These are phyloP conservation scores for Philereme transversata DNA, from an alignment of 2,888 invertebrate species.

Conservation along the genomic window DNA sequence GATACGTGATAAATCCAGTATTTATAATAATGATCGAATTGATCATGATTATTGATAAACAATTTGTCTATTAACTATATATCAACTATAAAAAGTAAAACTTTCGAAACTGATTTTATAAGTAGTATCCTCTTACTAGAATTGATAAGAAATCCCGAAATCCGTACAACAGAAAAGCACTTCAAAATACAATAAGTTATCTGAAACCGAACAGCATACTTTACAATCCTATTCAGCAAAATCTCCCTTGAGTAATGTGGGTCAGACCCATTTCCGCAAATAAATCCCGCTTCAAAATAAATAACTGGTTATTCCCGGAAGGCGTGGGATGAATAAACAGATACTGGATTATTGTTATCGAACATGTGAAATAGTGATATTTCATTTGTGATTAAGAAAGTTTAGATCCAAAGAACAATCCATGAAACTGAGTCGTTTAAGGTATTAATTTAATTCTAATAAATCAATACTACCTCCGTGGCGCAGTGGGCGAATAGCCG, in stretches of 20 bases:
- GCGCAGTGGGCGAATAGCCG: too few relatives aligned
- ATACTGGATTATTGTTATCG: conserved; percentile 56
- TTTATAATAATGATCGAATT: too few relatives aligned
- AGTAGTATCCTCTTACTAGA: background rate
- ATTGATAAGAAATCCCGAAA: conserved; percentile 14
- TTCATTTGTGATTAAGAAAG: conserved; percentile 40
- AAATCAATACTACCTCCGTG: too few relatives aligned
- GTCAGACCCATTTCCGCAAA: conserved; percentile 76
- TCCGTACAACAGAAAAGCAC: conserved; percentile 42
- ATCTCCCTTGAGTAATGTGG: conserved; percentile 78
- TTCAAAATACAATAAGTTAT: conserved; percentile 68
- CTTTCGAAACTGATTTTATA: background rate
- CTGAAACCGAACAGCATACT: conserved; percentile 67
- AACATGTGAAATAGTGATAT: conserved; percentile 48
- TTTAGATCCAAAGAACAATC: conserved; percentile 20
- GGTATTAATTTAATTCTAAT: too few relatives aligned
- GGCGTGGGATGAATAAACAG: conserved; percentile 53
- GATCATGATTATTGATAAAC: too few relatives aligned
- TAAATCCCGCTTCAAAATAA: conserved; percentile 77
- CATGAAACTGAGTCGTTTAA: too few relatives aligned
- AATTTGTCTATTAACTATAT: too few relatives aligned
- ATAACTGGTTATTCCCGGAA: conserved; percentile 63
- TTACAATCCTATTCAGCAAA: conserved; percentile 73
- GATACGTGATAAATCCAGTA: too few relatives aligned
- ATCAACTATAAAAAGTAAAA: background rate